A percentile compares a stretch with the other conserved stretches of the same genome.
phyloP scores from a whole-genome alignment of 92 coral and sea anemone genomes.

The Epizoanthus illoricatus region DNA sequence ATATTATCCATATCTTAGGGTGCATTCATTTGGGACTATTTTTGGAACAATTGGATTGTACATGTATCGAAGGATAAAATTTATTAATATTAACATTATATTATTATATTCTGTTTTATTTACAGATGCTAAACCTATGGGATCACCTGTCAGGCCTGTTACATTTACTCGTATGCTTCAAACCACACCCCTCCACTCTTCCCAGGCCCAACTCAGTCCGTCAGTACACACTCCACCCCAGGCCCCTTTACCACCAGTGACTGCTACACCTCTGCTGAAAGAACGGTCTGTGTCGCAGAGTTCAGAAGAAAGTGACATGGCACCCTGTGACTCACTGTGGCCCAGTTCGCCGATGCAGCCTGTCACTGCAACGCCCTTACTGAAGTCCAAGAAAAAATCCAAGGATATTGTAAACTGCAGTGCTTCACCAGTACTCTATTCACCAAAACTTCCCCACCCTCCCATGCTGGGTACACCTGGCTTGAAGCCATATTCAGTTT shows the following conservation, averaged over 20 bases:
- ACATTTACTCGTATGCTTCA: constrained; percentile 81
- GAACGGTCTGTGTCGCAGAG: neutral
- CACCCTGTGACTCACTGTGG: constrained; percentile 13
- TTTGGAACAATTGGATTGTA: too few species aligned
- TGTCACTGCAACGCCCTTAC: constrained; percentile 68
- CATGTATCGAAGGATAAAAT: too few species aligned
- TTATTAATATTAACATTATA: neutral
- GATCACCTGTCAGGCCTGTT: constrained; percentile 76
- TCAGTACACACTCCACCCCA: constrained; percentile 51
- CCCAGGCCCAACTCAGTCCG: constrained; percentile 20
- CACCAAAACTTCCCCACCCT: constrained; percentile 60
- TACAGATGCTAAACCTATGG: constrained; percentile 47
- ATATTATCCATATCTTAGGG: too few species aligned
- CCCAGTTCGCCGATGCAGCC: constrained; percentile 57
- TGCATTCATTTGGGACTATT: too few species aligned
- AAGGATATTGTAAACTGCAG: neutral
- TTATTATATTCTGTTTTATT: neutral
- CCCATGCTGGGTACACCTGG: constrained; percentile 83
- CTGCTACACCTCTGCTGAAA: constrained; percentile 79
- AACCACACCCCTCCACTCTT: constrained; percentile 48
- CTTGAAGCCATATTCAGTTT: constrained; percentile 46
- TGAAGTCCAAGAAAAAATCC: constrained; percentile 36
- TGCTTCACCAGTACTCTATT: constrained; percentile 15
- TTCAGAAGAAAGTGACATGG: constrained; percentile 25
- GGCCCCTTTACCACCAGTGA: constrained; percentile 75